Conservation (phyloP, 2,888 invertebrate genomes). For the Cantharis rustica region DNA sequence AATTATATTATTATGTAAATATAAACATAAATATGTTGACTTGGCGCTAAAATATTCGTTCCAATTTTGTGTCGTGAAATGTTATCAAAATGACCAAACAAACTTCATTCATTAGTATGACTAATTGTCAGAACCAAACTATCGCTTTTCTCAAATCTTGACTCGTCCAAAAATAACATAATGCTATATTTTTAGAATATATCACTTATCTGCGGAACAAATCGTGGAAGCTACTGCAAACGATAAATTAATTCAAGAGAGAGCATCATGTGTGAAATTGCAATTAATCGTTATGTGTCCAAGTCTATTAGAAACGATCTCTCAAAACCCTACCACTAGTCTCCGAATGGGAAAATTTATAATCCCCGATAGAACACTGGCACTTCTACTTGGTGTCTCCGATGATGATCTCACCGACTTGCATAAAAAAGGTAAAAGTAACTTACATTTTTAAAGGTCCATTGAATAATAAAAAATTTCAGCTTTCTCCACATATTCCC, state of each 20-base stretch:
- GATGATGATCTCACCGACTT: constrained; percentile 71
- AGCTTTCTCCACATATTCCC: constrained; percentile 74
- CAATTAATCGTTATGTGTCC: constrained; percentile 84
- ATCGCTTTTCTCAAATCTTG: too few species aligned
- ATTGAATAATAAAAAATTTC: not conserved
- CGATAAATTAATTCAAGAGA: constrained; percentile 60
- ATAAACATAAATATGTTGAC: not conserved
- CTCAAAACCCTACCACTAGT: constrained; percentile 62
- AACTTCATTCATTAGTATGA: not conserved
- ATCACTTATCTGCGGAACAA: constrained; percentile 76
- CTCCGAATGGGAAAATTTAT: constrained; percentile 63
- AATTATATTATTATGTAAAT: not conserved
- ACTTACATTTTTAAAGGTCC: not conserved
- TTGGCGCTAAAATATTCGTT: not conserved
- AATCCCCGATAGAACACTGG: constrained; percentile 74
- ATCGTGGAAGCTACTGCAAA: constrained; percentile 58
- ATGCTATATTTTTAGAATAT: constrained; percentile 63
- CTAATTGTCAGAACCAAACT: not conserved
- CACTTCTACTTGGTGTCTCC: constrained; percentile 79
- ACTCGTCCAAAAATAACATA: not conserved
- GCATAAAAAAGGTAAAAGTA: constrained; percentile 66
- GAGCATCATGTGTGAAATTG: constrained; percentile 68
- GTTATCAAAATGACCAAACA: not conserved
- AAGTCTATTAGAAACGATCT: constrained; percentile 67
- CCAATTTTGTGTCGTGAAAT: not conserved